Conservation (phyloP, 92 coral and sea anemone genomes). For the Paramuricea clavata region DNA sequence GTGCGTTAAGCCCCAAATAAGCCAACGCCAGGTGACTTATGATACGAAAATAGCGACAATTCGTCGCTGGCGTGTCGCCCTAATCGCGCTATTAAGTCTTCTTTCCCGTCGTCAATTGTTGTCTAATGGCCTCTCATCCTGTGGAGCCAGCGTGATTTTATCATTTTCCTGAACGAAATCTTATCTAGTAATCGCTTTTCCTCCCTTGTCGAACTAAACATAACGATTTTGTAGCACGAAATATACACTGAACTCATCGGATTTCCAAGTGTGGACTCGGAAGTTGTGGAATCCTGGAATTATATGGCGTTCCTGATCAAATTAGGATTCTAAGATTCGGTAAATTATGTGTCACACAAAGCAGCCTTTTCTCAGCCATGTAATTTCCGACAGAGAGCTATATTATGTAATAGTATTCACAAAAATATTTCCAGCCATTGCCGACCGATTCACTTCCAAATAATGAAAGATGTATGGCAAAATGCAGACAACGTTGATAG, state of each 20-base stretch:
- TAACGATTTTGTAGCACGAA: neutral
- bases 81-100: neutral
- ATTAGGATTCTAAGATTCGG: too few relatives aligned
- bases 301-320: too few relatives aligned
- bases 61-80: neutral
- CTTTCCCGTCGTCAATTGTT: neutral
- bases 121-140: conserved; percentile 6
- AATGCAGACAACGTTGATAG: neutral
- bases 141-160: neutral
- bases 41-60: neutral
- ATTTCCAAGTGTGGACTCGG: neutral
- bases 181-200: conserved; percentile 4
- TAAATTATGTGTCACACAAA: too few relatives aligned
- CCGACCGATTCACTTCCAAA: neutral
- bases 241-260: too few relatives aligned
- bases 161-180: neutral
- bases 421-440: neutral
- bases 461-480: neutral
- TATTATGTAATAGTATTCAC: too few relatives aligned
- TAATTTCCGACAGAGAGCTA: too few relatives aligned
- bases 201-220: neutral
- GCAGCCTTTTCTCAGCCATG: too few relatives aligned
- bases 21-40: neutral
- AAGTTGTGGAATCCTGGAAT: too few relatives aligned
- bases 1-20: neutral